phyloP scores from a whole-genome alignment of 2,113 vertebrate species.

The Pseudorasbora parva region DNA sequence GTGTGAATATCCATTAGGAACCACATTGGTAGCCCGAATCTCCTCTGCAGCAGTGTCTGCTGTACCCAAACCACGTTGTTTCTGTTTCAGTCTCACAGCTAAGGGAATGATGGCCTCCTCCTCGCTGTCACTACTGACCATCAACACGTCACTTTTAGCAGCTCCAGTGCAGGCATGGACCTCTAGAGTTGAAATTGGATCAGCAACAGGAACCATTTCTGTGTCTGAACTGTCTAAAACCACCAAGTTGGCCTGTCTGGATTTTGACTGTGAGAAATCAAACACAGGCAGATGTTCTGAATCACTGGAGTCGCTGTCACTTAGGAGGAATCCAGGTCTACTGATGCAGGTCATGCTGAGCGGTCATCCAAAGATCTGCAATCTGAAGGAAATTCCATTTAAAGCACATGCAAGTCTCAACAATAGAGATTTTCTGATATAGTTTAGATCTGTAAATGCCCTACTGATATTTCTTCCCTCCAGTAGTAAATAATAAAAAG shows the following conservation, averaged over 20 bases:
- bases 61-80: slow-evolving; percentile 36
- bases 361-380: neutral
- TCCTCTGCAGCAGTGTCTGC: neutral
- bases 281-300: slow-evolving; percentile 77
- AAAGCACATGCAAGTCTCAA: neutral
- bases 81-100: slow-evolving; percentile 72
- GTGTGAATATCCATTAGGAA: neutral
- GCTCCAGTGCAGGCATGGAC: neutral
- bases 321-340: slow-evolving; percentile 49
- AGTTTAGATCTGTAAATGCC: neutral
- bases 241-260: neutral
- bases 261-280: slow-evolving; percentile 68
- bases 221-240: slow-evolving; percentile 47
- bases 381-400: neutral
- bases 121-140: slow-evolving; percentile 79
- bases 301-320: slow-evolving; percentile 72
- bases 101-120: slow-evolving; percentile 74
- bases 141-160: slow-evolving; percentile 37
- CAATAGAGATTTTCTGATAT: neutral
- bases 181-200: neutral
- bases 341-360: slow-evolving; percentile 61
- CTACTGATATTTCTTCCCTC: no score
- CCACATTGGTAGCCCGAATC: neutral
- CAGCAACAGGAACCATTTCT: neutral
- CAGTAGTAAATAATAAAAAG: no score